Evolutionary conservation across 1,140 invertebrate genomes (phyloP), one percentile per base, ranked within the genome.

Genomic region (Caenorhabditis elegans): DNA sequence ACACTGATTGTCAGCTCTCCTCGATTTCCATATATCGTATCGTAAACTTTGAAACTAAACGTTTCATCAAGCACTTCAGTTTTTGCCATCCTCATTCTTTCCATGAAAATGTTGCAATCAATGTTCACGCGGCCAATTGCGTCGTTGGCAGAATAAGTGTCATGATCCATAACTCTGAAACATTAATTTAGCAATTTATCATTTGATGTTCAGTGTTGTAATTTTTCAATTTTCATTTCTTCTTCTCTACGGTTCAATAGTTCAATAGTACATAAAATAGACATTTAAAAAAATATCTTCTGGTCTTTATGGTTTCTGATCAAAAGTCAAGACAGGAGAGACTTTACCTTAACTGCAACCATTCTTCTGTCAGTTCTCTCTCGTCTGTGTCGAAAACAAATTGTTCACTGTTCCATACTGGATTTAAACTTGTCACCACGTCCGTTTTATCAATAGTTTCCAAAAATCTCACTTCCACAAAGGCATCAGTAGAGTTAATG

Each of bases 81-180:
- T 28, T 60, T 75, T 11, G 28, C 10, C 1, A 28, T 5, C 17
- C 80, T 36, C 80, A 82, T 82, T 19, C 39, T 53, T 78, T 82
- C 70, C 28, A 82, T n/a, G 19, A 82, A 39, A 19, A 82, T 46
- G 26, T 82, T 82, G 36, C 70, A 76, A 22, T 82, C 80, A 15
- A 82, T n/a, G 8, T 76, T 39, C 1, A 82, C 75, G 46, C 80
- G 24, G 0, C 80, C 80, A 13, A 82, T 77, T 1, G 80, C 47
- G 22, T 82, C 80, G 43, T 82, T 82, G 3, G 80, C 80, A 4
- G 70, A 77, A 36, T 82, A 82, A 0, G 80, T 82, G 36, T 82
- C 80, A 46, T 82, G 75, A 19, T 82, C 80, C 80, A 82, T 82
- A 6, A 82, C 80, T 39, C 80, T 82, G 49, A 39, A 70, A 55